Percentiles rank a stretch among this genome's conserved stretches.
These are phyloP conservation scores for Pelagia noctiluca DNA, from an alignment of 30 jellyfish, hydroid and myxozoan genomes.

Conservation along the genomic window DNA sequence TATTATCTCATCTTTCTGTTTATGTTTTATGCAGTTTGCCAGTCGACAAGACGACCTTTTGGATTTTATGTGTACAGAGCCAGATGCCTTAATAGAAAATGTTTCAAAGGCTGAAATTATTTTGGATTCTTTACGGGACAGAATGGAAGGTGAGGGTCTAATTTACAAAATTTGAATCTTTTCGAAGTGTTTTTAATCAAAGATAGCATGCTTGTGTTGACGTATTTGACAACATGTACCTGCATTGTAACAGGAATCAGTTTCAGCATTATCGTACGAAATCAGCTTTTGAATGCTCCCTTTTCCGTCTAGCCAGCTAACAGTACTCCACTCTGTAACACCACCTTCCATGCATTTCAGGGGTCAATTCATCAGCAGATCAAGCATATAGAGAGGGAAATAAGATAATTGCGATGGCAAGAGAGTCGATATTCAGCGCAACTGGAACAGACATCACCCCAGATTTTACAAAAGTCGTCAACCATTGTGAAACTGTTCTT, in stretches of 20 bases:
- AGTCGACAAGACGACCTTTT: conserved; percentile 77
- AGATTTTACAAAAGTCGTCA: conserved; percentile 39
- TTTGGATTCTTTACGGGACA: conserved; percentile 35
- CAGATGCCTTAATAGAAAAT: conserved; percentile 63
- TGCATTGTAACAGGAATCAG: no score
- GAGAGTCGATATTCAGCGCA: conserved; percentile 71
- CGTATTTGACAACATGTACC: no score
- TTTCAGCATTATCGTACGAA: no score
- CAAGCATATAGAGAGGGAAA: conserved; percentile 53
- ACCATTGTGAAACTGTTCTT: conserved; percentile 59
- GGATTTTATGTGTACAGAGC: conserved; percentile 76
- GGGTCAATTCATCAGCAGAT: conserved; percentile 54
- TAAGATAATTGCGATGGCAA: conserved; percentile 41
- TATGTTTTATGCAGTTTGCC: conserved; percentile 70
- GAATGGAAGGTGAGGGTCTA: conserved; percentile 50
- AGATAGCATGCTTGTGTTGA: no score
- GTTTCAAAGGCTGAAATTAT: conserved; percentile 55
- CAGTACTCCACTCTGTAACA: no score
- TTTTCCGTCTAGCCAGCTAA: no score
- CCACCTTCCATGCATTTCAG: conserved; percentile 11
- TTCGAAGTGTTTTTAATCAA: background rate
- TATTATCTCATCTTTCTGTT: no score
- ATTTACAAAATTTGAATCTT: background rate
- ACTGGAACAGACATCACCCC: conserved; percentile 79
- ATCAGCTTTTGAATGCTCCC: no score